Evolutionary conservation across 2,797 vertebrate genomes (phyloP).

Genomic region (Sandelia bainsii): DNA sequence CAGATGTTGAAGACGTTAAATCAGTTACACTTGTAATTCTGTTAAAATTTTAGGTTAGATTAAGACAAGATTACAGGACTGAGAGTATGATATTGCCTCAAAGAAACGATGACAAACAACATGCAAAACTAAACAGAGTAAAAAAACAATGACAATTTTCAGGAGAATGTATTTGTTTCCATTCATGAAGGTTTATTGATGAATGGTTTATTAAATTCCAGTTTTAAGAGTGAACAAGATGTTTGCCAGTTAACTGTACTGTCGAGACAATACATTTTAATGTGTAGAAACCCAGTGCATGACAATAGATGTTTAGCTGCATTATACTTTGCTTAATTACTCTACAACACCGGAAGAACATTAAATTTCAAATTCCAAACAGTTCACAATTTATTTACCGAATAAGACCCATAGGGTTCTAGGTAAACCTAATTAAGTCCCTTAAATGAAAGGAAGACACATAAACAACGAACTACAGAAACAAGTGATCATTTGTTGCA

Average conservation of each 20-base stretch:
- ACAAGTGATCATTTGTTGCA: conserved; percentile 44
- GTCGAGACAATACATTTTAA: conserved; percentile 46
- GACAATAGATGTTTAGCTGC: conserved; percentile 33
- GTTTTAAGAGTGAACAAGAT: conserved; percentile 85
- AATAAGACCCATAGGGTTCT: conserved; percentile 41
- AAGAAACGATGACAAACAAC: conserved; percentile 47
- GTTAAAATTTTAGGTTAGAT: conserved; percentile 20
- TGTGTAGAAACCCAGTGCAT: conserved; percentile 43
- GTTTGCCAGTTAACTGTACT: conserved; percentile 53
- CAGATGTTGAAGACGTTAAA: conserved; percentile 20
- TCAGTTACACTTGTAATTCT: conserved; percentile 1
- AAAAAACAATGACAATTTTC: conserved; percentile 57
- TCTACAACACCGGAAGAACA: conserved; percentile 36
- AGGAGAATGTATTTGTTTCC: conserved; percentile 63
- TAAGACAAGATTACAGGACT: background rate
- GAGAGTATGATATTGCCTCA: conserved; percentile 12
- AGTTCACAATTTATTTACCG: conserved; percentile 75
- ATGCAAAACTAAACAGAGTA: conserved; percentile 56
- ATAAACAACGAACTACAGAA: conserved; percentile 30
- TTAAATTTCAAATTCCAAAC: conserved; percentile 80
- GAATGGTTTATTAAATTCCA: conserved; percentile 56
- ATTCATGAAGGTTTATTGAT: conserved; percentile 77
- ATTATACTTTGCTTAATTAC: conserved; percentile 38
- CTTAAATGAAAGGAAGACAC: conserved; percentile 47
- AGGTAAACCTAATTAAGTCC: conserved; percentile 25